Base-by-base conservation (phyloP, 2,113 vertebrate species). In the Tinamus guttatus region DNA sequence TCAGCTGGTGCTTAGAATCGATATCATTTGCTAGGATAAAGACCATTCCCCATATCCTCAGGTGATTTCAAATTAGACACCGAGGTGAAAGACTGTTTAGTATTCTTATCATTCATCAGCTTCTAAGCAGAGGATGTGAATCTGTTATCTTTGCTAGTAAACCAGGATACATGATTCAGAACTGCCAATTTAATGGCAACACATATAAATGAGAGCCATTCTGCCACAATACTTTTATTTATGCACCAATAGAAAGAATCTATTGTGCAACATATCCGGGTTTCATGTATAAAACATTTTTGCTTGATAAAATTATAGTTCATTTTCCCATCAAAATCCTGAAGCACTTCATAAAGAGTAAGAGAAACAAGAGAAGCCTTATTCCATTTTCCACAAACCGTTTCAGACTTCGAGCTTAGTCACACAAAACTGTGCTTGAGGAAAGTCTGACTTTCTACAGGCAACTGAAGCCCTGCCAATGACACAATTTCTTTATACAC, bases 281-380 rank as follows among this genome's bases (percentile, higher is more conserved):
- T 90, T 87, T 85, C 90, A 74, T 49, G 70, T 34, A 69, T 28
- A 51, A 79, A 95, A 92, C 80, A 69, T 22, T 86, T 82, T 77
- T 93, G 45, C 80, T 69, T 87, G 93, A 96, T 90, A 93, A 97
- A 97, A 94, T 56, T 85, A 75, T 67, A 74, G 74, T 45, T 90
- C 58, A 73, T 95, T 95, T 96, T 89, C 93, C 80, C 90, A 81
- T 96, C 94, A 96, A 90, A 96, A 96, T 90, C 78, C 49, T 74
- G 74, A 96, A 89, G 74, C 77, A 77, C 93, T 96, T 96, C 88
- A 90, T 94, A 87, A 95, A 94, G 58, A 92, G 14, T 21, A 79
- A 51, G 24, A 74, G 83, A 90, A 97, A 96, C 93, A 96, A 97
- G 88, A 56, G 81, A 79, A 96, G 93, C 92, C 70, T 96, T 96